Percentiles rank a stretch among this genome's conserved stretches.
Evolutionary conservation across 2,113 vertebrate species (phyloP).

Genomic region (Parotia lawesii): DNA sequence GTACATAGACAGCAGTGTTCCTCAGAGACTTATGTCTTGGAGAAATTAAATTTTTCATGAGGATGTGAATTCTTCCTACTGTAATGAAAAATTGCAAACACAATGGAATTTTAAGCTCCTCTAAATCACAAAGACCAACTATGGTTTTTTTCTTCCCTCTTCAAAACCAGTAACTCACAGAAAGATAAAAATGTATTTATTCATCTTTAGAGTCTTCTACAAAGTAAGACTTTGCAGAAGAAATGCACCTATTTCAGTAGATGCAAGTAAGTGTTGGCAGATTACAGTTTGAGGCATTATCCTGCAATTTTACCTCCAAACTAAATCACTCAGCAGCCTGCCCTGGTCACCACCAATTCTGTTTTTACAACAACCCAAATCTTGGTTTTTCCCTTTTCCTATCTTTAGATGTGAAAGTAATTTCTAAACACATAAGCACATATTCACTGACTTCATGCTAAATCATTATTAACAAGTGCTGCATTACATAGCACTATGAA

Average conservation of each 20-base stretch:
- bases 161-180: background rate
- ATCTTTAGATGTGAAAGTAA: background rate
- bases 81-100: background rate
- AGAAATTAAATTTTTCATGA: background rate
- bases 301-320: background rate
- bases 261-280: background rate
- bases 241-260: background rate
- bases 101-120: background rate
- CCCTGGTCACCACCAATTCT: background rate
- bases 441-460: background rate
- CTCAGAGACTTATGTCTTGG: background rate
- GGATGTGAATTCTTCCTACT: background rate
- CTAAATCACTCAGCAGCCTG: background rate
- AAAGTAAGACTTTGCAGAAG: background rate
- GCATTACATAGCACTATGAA: background rate
- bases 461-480: background rate
- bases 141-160: background rate
- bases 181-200: background rate
- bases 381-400: background rate
- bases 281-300: background rate
- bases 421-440: background rate
- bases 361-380: background rate
- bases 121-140: background rate
- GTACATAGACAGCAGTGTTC: background rate
- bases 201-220: background rate